Evolutionary conservation across 2,113 vertebrate species (phyloP).

Genomic region (Okapia johnstoni): DNA sequence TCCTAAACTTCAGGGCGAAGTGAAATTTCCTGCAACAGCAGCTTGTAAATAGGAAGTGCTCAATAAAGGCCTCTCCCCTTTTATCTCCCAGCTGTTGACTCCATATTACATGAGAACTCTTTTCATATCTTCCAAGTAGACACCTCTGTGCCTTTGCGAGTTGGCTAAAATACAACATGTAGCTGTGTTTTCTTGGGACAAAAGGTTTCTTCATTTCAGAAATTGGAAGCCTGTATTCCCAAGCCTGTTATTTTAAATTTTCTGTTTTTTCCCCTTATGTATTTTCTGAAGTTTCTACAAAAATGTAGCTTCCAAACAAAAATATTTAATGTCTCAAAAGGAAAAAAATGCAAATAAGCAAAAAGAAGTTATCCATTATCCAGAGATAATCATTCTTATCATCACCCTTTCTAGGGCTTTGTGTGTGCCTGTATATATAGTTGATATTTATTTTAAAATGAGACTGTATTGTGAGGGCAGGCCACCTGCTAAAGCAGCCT

Average conservation of each 20-base stretch:
- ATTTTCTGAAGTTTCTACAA: background rate
- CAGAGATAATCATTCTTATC: background rate
- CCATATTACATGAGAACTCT: background rate
- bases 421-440: background rate
- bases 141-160: background rate
- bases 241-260: background rate
- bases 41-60: constrained; percentile 6
- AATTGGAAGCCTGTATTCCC: background rate
- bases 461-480: background rate
- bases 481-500: background rate
- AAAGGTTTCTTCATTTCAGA: background rate
- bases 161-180: background rate
- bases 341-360: background rate
- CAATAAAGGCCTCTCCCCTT: background rate
- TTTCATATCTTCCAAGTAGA: background rate
- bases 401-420: background rate
- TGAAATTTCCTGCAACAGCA: background rate
- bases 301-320: background rate
- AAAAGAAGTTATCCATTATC: background rate
- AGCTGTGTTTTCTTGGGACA: background rate
- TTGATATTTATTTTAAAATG: background rate
- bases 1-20: background rate
- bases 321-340: background rate
- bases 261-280: background rate
- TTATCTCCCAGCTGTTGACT: background rate